phyloP scores from a whole-genome alignment of 2,797 vertebrate species.

The Chelidonichthys spinosus region DNA sequence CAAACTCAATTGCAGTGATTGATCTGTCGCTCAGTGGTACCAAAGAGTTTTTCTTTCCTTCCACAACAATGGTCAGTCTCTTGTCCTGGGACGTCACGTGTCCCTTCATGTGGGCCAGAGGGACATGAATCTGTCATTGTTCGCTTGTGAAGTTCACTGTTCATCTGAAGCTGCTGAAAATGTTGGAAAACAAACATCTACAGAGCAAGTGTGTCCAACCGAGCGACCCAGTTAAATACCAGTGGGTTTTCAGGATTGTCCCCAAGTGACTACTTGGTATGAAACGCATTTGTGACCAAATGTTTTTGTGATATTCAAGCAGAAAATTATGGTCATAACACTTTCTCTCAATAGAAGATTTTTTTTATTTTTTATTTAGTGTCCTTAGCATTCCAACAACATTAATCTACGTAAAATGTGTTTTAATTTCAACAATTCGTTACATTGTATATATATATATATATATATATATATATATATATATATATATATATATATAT shows the following conservation, averaged over 20 bases:
- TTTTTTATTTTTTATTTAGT: background rate
- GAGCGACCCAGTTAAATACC: background rate
- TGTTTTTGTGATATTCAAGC: background rate
- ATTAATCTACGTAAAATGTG: background rate
- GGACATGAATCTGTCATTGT: conserved; percentile 58
- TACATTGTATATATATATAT: too few species aligned
- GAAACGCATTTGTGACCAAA: background rate
- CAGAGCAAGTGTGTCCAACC: background rate
- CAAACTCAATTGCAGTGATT: conserved; percentile 40
- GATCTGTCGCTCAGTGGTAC: conserved; percentile 68
- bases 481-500: too few species aligned
- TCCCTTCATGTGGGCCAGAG: conserved; percentile 21
- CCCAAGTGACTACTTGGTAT: background rate
- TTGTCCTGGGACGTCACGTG: conserved; percentile 56
- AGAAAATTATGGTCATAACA: background rate
- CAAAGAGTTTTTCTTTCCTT: conserved; percentile 20
- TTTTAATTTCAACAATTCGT: background rate
- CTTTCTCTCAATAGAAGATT: background rate
- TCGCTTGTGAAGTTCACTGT: conserved; percentile 31
- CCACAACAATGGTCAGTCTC: conserved; percentile 68
- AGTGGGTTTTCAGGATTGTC: background rate
- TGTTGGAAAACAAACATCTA: background rate
- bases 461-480: too few species aligned
- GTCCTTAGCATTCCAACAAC: background rate
- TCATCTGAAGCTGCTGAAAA: conserved; percentile 8